phyloP scores from a whole-genome alignment of 2,888 invertebrate genomes.

The Aporophyla lueneburgensis region DNA sequence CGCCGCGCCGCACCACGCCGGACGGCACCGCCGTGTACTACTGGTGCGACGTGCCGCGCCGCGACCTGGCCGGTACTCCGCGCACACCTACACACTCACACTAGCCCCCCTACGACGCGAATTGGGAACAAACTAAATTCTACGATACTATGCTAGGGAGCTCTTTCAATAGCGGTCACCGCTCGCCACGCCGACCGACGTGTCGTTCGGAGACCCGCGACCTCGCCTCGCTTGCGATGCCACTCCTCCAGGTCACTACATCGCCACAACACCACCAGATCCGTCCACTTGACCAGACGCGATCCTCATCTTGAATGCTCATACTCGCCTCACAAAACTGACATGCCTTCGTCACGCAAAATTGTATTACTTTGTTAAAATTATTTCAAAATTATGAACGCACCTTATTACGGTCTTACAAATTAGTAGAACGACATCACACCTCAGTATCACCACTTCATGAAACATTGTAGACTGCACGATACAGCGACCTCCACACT shows the following conservation, averaged over 20 bases:
- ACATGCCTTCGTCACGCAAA: background rate
- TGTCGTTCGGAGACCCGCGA: background rate
- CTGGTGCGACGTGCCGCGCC: conserved; percentile 95
- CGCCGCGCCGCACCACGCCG: conserved; percentile 94
- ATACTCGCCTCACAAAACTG: conserved; percentile 2
- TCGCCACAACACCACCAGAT: conserved; percentile 4
- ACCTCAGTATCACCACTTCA: conserved; percentile 2
- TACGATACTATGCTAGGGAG: background rate
- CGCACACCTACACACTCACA: conserved; percentile 20
- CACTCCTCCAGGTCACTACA: background rate
- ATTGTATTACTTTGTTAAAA: background rate
- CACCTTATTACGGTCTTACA: conserved; percentile 18
- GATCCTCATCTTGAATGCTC: conserved; percentile 29
- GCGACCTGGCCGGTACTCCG: conserved; percentile 87
- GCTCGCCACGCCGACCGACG: too few relatives aligned
- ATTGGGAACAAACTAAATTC: background rate
- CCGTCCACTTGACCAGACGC: conserved; percentile 48
- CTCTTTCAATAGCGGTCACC: background rate
- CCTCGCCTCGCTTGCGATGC: conserved; percentile 13
- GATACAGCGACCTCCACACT: background rate
- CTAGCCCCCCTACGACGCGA: background rate
- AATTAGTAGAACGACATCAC: background rate
- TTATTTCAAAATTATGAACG: background rate
- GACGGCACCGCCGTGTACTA: conserved; percentile 96
- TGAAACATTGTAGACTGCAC: background rate